These are phyloP conservation scores for Pica pica DNA, from an alignment of 2,113 vertebrate genomes.

Conservation along the genomic window DNA sequence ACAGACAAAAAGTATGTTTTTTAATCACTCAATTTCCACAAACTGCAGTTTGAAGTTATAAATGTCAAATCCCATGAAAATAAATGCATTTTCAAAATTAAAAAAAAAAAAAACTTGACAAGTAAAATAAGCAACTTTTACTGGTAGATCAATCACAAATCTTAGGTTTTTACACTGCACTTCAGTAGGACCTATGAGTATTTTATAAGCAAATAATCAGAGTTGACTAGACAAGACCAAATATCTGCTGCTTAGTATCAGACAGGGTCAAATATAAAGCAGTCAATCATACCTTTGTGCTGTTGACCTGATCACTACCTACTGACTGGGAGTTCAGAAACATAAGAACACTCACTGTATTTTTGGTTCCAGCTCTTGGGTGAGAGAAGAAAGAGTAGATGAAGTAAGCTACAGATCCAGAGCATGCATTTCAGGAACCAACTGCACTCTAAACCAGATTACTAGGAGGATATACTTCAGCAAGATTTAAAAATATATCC, in stretches of 20 bases:
- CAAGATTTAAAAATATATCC: not conserved
- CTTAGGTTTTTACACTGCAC: not conserved
- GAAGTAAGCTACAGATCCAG: not conserved
- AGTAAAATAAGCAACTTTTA: not conserved
- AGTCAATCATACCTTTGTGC: not conserved
- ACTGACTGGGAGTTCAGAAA: not conserved
- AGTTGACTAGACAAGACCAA: not conserved
- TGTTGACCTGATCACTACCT: not conserved
- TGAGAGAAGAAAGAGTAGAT: not conserved
- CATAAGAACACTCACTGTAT: rapidly evolving
- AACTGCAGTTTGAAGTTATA: not conserved
- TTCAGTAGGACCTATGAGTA: not conserved
- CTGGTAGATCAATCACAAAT: not conserved
- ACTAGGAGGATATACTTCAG: not conserved
- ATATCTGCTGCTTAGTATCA: not conserved
- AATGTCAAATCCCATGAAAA: not conserved
- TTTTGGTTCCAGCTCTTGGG: not conserved
- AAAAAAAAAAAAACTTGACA: not conserved
- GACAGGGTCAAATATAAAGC: not conserved
- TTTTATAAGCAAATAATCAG: not conserved
- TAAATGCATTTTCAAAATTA: not conserved
- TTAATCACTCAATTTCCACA: not conserved
- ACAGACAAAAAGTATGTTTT: not conserved
- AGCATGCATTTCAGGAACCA: rapidly evolving
- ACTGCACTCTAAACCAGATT: not conserved